phyloP scores from a whole-genome alignment of 2,113 vertebrate species.

The Macrotus californicus region DNA sequence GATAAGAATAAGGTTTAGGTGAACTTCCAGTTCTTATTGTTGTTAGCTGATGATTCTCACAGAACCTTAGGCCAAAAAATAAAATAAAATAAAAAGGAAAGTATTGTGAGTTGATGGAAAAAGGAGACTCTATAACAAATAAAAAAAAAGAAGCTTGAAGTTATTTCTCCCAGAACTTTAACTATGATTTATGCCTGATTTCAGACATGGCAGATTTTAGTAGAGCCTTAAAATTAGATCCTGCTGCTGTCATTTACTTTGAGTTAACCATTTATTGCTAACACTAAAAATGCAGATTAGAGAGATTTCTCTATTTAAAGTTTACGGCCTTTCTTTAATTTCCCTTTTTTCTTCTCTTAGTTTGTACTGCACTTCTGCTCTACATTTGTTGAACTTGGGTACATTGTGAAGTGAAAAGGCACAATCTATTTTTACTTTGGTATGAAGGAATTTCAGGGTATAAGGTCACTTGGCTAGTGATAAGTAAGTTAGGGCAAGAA shows the following conservation, averaged over 20 bases:
- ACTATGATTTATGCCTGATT: background rate
- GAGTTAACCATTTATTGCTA: background rate
- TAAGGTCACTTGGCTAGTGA: background rate
- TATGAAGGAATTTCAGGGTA: background rate
- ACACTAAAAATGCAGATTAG: background rate
- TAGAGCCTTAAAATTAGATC: background rate
- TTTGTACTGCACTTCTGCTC: background rate
- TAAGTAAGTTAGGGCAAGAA: background rate
- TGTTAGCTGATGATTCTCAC: background rate
- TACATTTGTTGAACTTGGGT: background rate
- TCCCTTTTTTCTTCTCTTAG: background rate
- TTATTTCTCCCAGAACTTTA: conserved; percentile 28
- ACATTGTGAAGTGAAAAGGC: background rate
- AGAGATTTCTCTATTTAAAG: background rate
- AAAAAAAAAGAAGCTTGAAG: background rate
- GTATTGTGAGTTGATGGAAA: background rate
- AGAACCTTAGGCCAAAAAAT: background rate
- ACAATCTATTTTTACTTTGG: background rate
- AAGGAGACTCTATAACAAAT: background rate
- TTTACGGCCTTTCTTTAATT: background rate
- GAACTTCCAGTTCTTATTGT: background rate
- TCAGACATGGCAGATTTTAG: background rate
- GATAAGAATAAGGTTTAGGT: background rate
- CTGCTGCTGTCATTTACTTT: background rate
- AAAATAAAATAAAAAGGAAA: background rate